Conservation (phyloP, 2,797 vertebrate genomes). For the Sebastes diaconus region DNA sequence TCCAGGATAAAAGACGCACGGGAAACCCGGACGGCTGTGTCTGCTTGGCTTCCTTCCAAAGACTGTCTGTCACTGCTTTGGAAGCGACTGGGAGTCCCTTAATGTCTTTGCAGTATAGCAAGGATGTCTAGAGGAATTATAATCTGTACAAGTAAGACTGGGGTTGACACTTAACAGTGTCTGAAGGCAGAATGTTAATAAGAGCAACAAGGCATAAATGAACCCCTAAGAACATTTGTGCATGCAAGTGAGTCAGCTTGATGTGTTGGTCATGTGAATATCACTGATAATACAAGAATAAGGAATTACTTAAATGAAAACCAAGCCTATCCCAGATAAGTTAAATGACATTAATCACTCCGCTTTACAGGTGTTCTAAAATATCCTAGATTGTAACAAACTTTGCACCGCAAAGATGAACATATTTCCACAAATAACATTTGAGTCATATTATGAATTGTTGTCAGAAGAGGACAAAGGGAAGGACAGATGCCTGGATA, state of each 20-base stretch:
- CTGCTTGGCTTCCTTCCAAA: conserved; percentile 62
- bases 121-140: conserved; percentile 52
- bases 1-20: conserved; percentile 54
- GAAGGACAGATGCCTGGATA: not conserved
- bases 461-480: not conserved
- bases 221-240: not conserved
- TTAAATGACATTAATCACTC: not conserved
- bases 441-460: not conserved
- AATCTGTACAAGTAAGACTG: conserved; percentile 27
- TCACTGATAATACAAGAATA: not conserved
- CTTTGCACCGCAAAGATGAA: not conserved
- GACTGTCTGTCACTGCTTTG: conserved; percentile 40
- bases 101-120: conserved; percentile 55
- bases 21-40: conserved; percentile 54
- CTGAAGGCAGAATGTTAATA: conserved; percentile 20
- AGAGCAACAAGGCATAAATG: conserved; percentile 30
- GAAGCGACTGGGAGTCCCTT: conserved; percentile 57
- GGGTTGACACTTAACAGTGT: conserved; percentile 23
- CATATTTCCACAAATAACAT: not conserved
- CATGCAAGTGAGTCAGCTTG: not conserved
- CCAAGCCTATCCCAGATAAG: not conserved
- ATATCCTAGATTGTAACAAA: not conserved
- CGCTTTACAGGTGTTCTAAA: not conserved
- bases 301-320: not conserved
- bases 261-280: not conserved